Percentiles rank a stretch among this genome's conserved stretches.
Evolutionary conservation across 92 coral and sea anemone species (phyloP).

Genomic region (Virgularia gustaviana): DNA sequence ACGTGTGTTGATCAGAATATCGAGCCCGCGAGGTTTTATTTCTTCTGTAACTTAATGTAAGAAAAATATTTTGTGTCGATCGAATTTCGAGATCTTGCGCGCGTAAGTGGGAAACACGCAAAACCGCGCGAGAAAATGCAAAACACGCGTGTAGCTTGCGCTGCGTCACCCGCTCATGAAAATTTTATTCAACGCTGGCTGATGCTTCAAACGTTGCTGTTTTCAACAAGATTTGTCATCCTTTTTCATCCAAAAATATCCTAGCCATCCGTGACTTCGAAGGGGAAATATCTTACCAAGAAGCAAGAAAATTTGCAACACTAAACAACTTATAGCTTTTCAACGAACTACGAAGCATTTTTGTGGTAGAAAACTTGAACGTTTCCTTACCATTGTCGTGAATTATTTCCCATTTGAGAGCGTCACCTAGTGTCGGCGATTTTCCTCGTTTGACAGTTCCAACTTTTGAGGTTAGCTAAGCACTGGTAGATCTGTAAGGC

Average conservation of each 20-base stretch:
- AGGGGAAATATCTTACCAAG: conserved; percentile 3
- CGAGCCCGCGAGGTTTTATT: too few relatives aligned
- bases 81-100: background rate
- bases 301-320: background rate
- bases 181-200: conserved; percentile 32
- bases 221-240: background rate
- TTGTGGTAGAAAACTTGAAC: conserved; percentile 20
- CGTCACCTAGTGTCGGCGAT: conserved; percentile 28
- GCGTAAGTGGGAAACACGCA: too few relatives aligned
- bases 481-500: conserved; percentile 35
- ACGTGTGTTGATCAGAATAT: background rate
- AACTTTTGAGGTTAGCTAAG: conserved; percentile 28
- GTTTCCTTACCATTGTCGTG: conserved; percentile 25
- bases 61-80: too few relatives aligned
- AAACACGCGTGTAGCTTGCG: conserved; percentile 30
- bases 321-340: background rate
- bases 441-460: conserved; percentile 29
- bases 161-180: conserved; percentile 43
- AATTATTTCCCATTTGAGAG: conserved; percentile 6
- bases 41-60: too few relatives aligned
- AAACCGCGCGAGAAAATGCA: background rate
- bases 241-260: conserved; percentile 24
- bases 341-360: conserved; percentile 11
- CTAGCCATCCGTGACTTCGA: conserved; percentile 37
- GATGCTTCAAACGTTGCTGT: conserved; percentile 37